Evolutionary conservation across 1,140 invertebrate genomes (phyloP), one percentile per base, ranked within the genome.

Genomic region (Caerostris extrusa): DNA sequence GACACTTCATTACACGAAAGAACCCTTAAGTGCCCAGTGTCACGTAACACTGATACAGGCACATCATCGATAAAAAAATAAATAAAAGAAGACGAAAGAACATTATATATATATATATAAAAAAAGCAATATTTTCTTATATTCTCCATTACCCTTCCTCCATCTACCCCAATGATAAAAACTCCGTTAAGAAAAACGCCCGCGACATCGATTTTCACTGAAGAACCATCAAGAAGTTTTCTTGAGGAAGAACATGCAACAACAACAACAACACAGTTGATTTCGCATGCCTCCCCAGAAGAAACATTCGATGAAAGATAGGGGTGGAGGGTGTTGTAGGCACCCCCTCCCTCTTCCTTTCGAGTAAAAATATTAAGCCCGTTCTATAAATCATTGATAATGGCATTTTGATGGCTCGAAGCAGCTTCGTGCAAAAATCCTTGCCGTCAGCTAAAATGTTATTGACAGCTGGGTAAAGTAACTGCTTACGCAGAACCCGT

Each of bases 301-400:
- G 86, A 67, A 88, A 88, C 61, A 64, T 88, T 88, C 57, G 55
- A 56, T 56, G 82, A 85, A 60, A 58, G 34, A 34, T 34, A 2
- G 71, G 71, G 34, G 34, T 34, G 86, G 61, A 14, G 64, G 60
- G 7, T 17, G 71, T 77, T 77, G 53, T 8, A 12, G 34, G 53
- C 71, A 50, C 34, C 34, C 71, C 12, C 50, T 34, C 69, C 69
- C 69, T 77, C 69, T 14, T 90, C 56, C n/a, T 34, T 34, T 7
- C 69, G 5, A 91, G 58, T 50, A 64, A 64, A 91, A 91, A 83
- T 91, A 58, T 82, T 91, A 91, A 91, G 90, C 90, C 77, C 77
- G 71, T 82, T 91, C 90, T 91, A 91, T 91, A 91, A 91, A 91
- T 91, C 90, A 91, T 82, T 82, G 56, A 56, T 91, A 91, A 91